Percentiles rank a stretch among this genome's conserved stretches.
Conservation (phyloP, 2,797 vertebrate genomes). For the Melopsittacus undulatus region DNA sequence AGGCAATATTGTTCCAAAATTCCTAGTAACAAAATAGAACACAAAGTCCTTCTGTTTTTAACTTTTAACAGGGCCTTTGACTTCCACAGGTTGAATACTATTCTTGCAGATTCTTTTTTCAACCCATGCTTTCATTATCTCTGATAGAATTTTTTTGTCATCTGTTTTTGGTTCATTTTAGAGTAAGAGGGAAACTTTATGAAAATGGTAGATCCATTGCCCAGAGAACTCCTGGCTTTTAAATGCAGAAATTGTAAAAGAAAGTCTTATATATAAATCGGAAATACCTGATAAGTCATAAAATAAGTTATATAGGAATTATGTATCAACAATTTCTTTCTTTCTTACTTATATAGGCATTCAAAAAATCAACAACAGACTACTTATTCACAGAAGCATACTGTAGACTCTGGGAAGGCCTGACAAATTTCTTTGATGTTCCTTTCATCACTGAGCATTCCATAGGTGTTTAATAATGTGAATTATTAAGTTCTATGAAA, state of each 20-base stretch:
- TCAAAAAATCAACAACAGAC: neutral
- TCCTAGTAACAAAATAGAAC: neutral
- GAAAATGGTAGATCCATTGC: neutral
- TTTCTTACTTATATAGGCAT: neutral
- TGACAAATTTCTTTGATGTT: neutral
- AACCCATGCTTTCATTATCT: neutral
- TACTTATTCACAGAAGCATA: neutral
- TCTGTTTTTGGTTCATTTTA: neutral
- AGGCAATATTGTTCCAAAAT: neutral
- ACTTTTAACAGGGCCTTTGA: neutral
- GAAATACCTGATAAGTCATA: neutral
- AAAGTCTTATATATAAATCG: neutral
- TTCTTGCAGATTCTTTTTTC: neutral
- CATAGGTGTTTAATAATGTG: neutral
- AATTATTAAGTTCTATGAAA: neutral
- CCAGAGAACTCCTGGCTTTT: neutral
- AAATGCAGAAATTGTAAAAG: neutral
- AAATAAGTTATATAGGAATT: neutral
- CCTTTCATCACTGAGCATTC: neutral
- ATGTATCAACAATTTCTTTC: neutral
- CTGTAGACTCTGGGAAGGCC: neutral
- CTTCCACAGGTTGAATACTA: neutral
- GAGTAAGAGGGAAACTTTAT: neutral
- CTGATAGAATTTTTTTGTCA: neutral
- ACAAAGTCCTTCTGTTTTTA: neutral